Evolutionary conservation across 2,797 vertebrate species (phyloP).

Genomic region (Microctenopoma lineatum): DNA sequence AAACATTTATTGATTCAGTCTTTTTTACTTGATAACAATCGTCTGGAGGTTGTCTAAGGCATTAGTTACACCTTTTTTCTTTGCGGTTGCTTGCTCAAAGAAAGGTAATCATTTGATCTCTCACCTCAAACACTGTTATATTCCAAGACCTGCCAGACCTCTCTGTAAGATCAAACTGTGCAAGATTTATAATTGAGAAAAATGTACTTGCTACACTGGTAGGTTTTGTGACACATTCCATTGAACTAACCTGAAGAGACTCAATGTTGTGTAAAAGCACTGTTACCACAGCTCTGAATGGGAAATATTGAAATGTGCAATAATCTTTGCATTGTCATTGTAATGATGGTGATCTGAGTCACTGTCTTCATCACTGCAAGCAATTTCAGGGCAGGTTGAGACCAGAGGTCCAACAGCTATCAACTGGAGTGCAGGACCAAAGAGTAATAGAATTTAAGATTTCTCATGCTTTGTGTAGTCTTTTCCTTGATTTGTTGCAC

Average conservation of each 20-base stretch:
- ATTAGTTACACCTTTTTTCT: constrained; percentile 13
- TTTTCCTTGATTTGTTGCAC: constrained; percentile 19
- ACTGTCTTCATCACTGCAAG: neutral
- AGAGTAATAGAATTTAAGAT: constrained; percentile 3
- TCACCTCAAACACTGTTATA: neutral
- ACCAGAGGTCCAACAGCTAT: neutral
- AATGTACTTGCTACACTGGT: neutral
- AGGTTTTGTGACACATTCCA: neutral
- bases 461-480: neutral
- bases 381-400: neutral
- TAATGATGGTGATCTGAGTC: neutral
- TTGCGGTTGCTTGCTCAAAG: neutral
- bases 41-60: neutral
- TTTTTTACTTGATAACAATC: neutral
- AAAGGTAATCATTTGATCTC: neutral
- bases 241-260: neutral
- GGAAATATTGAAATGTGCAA: constrained; percentile 20
- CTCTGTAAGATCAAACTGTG: neutral
- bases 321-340: neutral
- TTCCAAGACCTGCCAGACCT: neutral
- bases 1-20: constrained; percentile 10
- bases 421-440: neutral
- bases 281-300: constrained; percentile 8
- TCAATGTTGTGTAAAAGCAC: constrained; percentile 9
- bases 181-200: neutral